These are phyloP conservation scores for Rallus crepitans DNA, from an alignment of 2,797 vertebrate species.

Conservation along the genomic window DNA sequence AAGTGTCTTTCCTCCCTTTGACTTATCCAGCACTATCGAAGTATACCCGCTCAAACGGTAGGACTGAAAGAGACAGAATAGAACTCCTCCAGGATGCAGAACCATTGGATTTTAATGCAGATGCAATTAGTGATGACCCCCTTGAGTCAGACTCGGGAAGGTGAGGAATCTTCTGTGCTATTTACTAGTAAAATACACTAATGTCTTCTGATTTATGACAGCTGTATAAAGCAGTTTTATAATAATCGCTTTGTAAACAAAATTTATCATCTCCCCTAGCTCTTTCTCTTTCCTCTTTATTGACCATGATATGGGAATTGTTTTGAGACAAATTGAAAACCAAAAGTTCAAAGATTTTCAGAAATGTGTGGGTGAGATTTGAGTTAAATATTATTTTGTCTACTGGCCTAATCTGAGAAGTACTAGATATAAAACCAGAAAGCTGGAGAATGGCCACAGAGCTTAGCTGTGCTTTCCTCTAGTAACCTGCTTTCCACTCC, in stretches of 20 bases:
- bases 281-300: neutral
- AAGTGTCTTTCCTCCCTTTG: neutral
- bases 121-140: slow-evolving; percentile 86
- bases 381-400: neutral
- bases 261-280: neutral
- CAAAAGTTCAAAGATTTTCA: neutral
- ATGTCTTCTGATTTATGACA: neutral
- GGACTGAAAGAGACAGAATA: slow-evolving; percentile 88
- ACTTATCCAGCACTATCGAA: slow-evolving; percentile 82
- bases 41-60: slow-evolving; percentile 85
- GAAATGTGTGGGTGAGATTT: neutral
- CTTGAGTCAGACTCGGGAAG: slow-evolving; percentile 86
- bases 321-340: neutral
- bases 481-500: neutral
- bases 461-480: neutral
- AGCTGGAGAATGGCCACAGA: neutral
- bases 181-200: neutral
- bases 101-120: slow-evolving; percentile 93
- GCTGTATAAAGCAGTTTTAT: neutral
- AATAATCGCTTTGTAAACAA: neutral
- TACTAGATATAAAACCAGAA: neutral
- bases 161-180: slow-evolving; percentile 63
- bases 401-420: neutral
- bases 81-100: slow-evolving; percentile 96
- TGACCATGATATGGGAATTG: neutral